A percentile compares a stretch with the other conserved stretches of the same genome.
phyloP scores from a whole-genome alignment of 2,888 invertebrate genomes.

The Amorpha juglandis region DNA sequence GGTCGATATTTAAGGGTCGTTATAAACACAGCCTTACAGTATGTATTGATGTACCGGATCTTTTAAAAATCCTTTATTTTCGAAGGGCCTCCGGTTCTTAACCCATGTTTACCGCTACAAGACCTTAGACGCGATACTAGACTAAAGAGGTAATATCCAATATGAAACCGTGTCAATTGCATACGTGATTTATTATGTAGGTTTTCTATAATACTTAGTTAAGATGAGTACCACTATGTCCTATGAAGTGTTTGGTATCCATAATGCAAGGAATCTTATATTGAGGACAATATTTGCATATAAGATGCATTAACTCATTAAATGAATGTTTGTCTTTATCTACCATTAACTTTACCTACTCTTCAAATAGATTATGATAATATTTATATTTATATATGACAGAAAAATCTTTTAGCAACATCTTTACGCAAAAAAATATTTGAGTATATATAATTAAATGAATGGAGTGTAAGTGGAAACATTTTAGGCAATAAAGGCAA shows the following conservation, averaged over 20 bases:
- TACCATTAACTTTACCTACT: conserved; percentile 23
- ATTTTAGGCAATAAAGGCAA: no score
- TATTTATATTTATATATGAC: background rate
- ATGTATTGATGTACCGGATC: no score
- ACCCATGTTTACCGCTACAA: no score
- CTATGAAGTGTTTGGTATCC: background rate
- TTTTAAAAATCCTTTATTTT: no score
- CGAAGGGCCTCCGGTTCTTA: no score
- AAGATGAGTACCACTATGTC: background rate
- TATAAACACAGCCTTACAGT: no score
- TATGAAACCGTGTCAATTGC: no score
- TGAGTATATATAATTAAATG: background rate
- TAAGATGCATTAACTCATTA: conserved; percentile 20
- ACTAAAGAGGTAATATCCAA: no score
- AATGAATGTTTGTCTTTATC: conserved; percentile 22
- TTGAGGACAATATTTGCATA: conserved; percentile 22
- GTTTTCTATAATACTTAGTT: background rate
- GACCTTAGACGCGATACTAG: no score
- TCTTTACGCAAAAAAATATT: background rate
- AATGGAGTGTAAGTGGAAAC: no score
- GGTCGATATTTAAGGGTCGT: no score
- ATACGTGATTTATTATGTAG: no score
- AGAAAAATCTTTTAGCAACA: background rate
- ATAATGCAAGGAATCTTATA: conserved; percentile 1
- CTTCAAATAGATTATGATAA: background rate